phyloP scores from a whole-genome alignment of 2,888 invertebrate genomes.

The Amiota mariae region DNA sequence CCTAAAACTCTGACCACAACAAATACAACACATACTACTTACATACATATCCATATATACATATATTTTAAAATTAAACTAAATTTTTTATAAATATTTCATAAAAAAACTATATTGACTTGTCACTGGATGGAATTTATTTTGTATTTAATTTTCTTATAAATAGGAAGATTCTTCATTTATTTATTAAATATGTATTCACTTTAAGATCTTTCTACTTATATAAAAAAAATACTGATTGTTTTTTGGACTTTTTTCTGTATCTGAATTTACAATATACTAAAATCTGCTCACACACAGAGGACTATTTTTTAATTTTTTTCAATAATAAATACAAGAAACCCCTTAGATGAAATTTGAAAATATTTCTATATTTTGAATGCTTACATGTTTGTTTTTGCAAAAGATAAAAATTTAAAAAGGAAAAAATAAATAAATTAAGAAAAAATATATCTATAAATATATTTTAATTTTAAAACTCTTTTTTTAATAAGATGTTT shows the following conservation, averaged over 20 bases:
- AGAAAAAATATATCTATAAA: neutral
- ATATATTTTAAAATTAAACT: too few relatives aligned
- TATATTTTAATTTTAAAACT: slow-evolving; percentile 6
- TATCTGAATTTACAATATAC: slow-evolving; percentile 19
- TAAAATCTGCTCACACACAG: slow-evolving; percentile 52
- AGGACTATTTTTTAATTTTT: slow-evolving; percentile 21
- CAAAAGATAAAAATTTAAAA: slow-evolving; percentile 33
- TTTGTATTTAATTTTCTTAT: neutral
- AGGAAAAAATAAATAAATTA: slow-evolving; percentile 3
- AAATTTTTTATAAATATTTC: too few relatives aligned
- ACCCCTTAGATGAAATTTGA: slow-evolving; percentile 35
- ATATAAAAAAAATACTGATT: neutral
- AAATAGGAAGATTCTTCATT: neutral
- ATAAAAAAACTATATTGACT: too few relatives aligned
- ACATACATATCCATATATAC: too few relatives aligned
- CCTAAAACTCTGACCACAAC: too few relatives aligned
- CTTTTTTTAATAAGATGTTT: slow-evolving; percentile 5
- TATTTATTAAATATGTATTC: too few relatives aligned
- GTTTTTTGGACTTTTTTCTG: slow-evolving; percentile 27
- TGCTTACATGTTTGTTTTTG: slow-evolving; percentile 68
- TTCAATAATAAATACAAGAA: neutral
- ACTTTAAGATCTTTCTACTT: too few relatives aligned
- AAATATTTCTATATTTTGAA: slow-evolving; percentile 55
- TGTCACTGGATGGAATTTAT: too few relatives aligned
- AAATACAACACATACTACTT: too few relatives aligned